These are phyloP conservation scores for Platycercus adscitus DNA, from an alignment of 2,113 vertebrate genomes.

Conservation along the genomic window DNA sequence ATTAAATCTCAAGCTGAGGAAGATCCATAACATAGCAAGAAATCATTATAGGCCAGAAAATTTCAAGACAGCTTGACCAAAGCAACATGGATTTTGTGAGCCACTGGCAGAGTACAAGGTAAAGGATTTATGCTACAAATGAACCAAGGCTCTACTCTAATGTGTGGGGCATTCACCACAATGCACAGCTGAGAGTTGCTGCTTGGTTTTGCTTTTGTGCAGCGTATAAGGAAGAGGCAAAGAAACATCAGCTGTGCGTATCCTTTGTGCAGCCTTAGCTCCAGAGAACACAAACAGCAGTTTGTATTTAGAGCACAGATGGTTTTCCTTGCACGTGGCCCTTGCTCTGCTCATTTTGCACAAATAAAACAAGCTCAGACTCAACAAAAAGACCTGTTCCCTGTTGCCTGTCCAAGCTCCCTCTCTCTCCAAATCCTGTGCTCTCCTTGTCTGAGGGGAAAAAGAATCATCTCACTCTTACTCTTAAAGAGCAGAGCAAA, in stretches of 20 bases:
- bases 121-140: too few species aligned
- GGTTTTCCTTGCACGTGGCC: background rate
- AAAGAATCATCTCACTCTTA: background rate
- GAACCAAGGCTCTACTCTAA: background rate
- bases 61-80: background rate
- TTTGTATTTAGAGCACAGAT: background rate
- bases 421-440: background rate
- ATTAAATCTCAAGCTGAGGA: background rate
- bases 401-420: background rate
- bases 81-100: background rate
- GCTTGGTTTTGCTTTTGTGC: background rate
- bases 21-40: background rate
- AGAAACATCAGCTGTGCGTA: accelerated
- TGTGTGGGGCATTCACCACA: accelerated
- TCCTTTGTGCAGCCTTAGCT: background rate
- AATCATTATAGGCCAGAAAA: background rate
- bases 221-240: background rate
- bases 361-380: background rate
- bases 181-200: accelerated
- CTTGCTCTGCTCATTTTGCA: background rate
- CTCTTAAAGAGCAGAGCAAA: background rate
- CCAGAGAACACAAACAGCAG: background rate
- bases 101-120: background rate
- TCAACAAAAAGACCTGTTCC: background rate
- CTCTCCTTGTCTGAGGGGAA: background rate